A percentile compares a stretch with the other conserved stretches of the same genome.
Evolutionary conservation across 2,113 vertebrate genomes (phyloP).

Genomic region (Stictonetta naevosa): DNA sequence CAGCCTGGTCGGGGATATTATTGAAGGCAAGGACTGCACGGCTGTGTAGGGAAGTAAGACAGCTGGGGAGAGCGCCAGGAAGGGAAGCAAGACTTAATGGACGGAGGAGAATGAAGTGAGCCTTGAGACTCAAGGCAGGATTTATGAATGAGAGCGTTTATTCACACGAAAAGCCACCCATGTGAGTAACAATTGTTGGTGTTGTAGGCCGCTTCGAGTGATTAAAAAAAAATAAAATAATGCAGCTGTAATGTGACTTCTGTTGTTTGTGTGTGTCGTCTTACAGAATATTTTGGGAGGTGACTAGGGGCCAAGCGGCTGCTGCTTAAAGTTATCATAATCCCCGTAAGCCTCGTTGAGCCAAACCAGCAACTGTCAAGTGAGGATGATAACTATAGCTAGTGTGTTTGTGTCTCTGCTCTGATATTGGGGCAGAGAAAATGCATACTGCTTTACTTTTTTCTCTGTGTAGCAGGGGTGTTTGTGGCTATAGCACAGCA

Average conservation of each 20-base stretch:
- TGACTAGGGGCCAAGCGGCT: slow-evolving; percentile 29
- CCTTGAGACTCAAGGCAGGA: neutral
- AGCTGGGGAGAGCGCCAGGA: neutral
- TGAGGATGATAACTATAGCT: slow-evolving; percentile 51
- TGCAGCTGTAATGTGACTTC: slow-evolving; percentile 57
- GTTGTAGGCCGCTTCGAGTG: slow-evolving; percentile 1
- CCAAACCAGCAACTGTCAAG: slow-evolving; percentile 69
- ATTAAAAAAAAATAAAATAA: neutral
- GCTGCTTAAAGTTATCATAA: slow-evolving; percentile 54
- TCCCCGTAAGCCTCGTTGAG: slow-evolving; percentile 49
- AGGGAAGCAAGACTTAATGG: slow-evolving; percentile 13
- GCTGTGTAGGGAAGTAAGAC: neutral
- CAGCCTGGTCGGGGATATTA: neutral
- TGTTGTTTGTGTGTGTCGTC: slow-evolving; percentile 53
- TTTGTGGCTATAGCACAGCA: neutral
- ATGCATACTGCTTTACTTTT: neutral
- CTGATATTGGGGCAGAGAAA: neutral
- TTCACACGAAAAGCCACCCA: neutral
- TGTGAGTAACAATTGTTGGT: slow-evolving; percentile 32
- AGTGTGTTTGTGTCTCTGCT: neutral
- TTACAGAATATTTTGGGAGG: slow-evolving; percentile 73
- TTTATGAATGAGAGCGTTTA: slow-evolving; percentile 22
- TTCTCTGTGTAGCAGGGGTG: neutral
- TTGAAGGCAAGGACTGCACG: neutral
- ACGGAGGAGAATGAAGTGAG: slow-evolving; percentile 1